phyloP scores from a whole-genome alignment of 2,888 invertebrate genomes.

The Drosophila buzzatii region DNA sequence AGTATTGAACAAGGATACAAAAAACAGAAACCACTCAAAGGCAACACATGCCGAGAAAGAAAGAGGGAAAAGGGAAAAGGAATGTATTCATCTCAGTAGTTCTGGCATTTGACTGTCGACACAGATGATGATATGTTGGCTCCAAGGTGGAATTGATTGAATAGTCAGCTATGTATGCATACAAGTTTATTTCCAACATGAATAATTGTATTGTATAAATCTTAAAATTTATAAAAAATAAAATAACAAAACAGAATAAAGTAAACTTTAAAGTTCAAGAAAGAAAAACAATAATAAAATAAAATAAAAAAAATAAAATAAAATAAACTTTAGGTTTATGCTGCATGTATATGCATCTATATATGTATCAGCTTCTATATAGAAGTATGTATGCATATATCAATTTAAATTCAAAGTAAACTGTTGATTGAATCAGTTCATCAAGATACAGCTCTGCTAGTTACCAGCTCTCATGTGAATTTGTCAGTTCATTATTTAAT shows the following conservation, averaged over 20 bases:
- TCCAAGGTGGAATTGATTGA: neutral
- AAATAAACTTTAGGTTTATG: too few species aligned
- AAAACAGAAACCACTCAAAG: conserved; percentile 19
- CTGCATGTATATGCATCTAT: too few species aligned
- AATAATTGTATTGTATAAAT: neutral
- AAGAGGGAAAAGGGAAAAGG: neutral
- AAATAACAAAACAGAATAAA: too few species aligned
- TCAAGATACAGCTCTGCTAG: neutral
- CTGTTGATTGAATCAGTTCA: neutral
- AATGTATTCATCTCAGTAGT: neutral
- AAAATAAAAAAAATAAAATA: too few species aligned
- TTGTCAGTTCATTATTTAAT: conserved; percentile 4
- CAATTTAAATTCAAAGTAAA: neutral
- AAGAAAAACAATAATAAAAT: too few species aligned
- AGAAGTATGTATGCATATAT: neutral
- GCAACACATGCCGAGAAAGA: neutral
- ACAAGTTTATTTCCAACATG: neutral
- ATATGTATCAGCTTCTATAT: too few species aligned
- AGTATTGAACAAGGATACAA: conserved; percentile 21
- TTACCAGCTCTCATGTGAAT: neutral
- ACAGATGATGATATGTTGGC: conserved; percentile 1
- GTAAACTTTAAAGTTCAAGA: too few species aligned
- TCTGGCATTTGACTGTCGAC: conserved; percentile 22
- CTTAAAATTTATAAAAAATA: too few species aligned
- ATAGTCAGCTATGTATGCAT: neutral